Base-by-base conservation (phyloP, 1,140 invertebrate species). In the Drosophila kanapiae region DNA sequence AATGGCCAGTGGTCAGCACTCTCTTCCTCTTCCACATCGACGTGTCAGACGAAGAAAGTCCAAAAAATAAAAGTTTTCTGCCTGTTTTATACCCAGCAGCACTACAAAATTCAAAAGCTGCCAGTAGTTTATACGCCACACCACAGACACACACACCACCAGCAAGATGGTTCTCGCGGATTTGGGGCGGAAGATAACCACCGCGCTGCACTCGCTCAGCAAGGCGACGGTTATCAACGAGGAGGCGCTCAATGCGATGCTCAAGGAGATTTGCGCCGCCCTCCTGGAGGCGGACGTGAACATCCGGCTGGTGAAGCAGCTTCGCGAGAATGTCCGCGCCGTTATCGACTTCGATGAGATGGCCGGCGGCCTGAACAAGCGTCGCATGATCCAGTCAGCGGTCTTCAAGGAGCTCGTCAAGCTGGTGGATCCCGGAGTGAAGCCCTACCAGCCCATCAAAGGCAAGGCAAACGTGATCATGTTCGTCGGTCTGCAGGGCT, bases 291-390 rank as follows among this genome's bases (percentile, higher is more conserved):
- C 99, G 87, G 99, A 99, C 96, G 99, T 99, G 29, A 99, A 99
- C 94, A 99, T 99, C 80, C 95, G 96, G 85, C 94, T 99, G 71
- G 99, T 99, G 0, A 99, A 99, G 94, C 96, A 98, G 93, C 94
- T 99, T 11, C 95, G 99, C 78, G 98, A 99, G 94, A 99, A 99
- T 98, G 98, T 99, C n/a, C 95, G 98, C 53, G 95, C 96, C 49
- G 98, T 99, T 64, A 99, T 99, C 94, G 98, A 99, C 94, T 99
- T 99, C 94, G 99, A 99, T 93, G 99, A 99, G 92, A 99, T 99
- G 98, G 98, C 98, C 91, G 98, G 98, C 53, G 99, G 99, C 18
- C 95, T 99, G 29, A 99, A 99, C 93, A 99, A 99, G 92, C 94
- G 99, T 31, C 94, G 98, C 57, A 99, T 99, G 97, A 99, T 99